phyloP scores from a whole-genome alignment of 2,797 vertebrate genomes.

The Hypotaenidia philippensis region DNA sequence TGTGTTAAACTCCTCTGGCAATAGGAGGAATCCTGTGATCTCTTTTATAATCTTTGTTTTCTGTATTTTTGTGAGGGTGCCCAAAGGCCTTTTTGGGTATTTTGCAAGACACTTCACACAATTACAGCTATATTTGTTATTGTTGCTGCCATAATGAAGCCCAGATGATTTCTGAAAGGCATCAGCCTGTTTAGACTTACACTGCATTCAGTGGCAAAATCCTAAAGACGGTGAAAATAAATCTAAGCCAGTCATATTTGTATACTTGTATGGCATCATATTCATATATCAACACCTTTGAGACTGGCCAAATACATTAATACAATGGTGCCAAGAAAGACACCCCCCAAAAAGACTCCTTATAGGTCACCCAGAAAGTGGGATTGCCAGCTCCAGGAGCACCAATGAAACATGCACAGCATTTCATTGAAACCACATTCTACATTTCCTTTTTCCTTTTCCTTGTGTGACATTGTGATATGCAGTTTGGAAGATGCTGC shows the following conservation, averaged over 20 bases:
- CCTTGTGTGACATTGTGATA: neutral
- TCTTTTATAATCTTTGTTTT: neutral
- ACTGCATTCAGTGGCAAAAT: neutral
- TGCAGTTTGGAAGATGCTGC: neutral
- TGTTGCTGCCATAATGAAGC: slow-evolving; percentile 24
- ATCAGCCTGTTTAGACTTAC: neutral
- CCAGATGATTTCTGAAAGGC: slow-evolving; percentile 36
- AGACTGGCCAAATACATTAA: neutral
- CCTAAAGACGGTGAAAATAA: slow-evolving; percentile 7
- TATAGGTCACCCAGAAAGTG: neutral
- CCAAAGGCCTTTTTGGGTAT: neutral
- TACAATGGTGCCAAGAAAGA: neutral
- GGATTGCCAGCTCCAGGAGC: neutral
- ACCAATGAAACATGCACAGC: neutral
- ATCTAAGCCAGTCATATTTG: neutral
- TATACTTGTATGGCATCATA: neutral
- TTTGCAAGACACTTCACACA: slow-evolving; percentile 25
- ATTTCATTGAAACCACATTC: neutral
- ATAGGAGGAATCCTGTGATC: neutral
- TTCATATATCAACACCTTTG: neutral
- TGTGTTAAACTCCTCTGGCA: neutral
- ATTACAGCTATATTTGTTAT: neutral
- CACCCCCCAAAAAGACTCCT: rapidly evolving
- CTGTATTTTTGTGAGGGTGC: neutral
- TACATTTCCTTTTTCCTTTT: neutral